phyloP scores from a whole-genome alignment of 2,797 vertebrate species.

The Epinephelus coioides region DNA sequence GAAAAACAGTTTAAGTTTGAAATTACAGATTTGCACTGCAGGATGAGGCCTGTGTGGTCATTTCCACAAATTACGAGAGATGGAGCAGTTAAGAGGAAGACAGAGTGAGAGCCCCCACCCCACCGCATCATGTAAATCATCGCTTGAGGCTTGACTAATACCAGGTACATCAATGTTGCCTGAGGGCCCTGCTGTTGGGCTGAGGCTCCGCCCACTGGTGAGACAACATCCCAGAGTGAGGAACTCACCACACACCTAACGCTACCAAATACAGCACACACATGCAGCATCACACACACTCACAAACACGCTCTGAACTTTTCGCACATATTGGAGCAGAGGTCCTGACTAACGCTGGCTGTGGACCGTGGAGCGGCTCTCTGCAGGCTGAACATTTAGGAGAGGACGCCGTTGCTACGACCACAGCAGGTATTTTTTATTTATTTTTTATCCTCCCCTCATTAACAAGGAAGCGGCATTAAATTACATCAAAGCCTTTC shows the following conservation, averaged over 20 bases:
- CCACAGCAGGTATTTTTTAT: conserved; percentile 64
- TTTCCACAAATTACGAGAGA: conserved; percentile 40
- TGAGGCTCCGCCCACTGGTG: conserved; percentile 92
- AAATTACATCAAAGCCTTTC: neutral
- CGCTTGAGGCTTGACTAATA: conserved; percentile 96
- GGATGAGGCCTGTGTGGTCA: conserved; percentile 9
- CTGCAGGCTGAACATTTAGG: neutral
- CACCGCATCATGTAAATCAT: conserved; percentile 90
- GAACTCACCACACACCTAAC: conserved; percentile 77
- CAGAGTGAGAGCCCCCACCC: conserved; percentile 33
- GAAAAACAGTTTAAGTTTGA: neutral
- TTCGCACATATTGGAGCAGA: neutral
- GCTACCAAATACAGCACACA: conserved; percentile 62
- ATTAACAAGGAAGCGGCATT: conserved; percentile 5
- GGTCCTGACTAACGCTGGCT: conserved; percentile 35
- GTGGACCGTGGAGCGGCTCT: conserved; percentile 28
- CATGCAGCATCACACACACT: conserved; percentile 61
- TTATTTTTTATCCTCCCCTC: neutral
- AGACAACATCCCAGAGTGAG: conserved; percentile 89
- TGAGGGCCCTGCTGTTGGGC: conserved; percentile 93
- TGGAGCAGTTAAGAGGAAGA: conserved; percentile 14
- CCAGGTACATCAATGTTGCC: conserved; percentile 96
- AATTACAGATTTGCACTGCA: neutral
- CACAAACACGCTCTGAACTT: conserved; percentile 41
- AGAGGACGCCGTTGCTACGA: conserved; percentile 20